phyloP scores from a whole-genome alignment of 2,797 vertebrate genomes.

The Gallirallus australis region DNA sequence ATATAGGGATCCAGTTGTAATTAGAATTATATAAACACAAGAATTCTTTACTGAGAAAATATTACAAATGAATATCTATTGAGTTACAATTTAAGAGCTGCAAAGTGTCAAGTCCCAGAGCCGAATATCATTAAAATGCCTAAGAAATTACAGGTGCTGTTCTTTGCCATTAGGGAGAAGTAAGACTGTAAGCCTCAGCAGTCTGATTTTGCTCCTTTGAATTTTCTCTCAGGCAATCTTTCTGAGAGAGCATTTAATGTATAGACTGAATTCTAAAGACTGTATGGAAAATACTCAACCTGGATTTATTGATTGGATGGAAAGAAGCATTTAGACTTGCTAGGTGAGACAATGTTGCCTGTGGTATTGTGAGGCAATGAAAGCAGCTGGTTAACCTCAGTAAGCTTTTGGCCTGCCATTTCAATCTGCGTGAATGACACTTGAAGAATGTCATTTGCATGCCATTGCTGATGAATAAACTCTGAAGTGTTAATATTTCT shows the following conservation, averaged over 20 bases:
- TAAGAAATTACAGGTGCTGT: not conserved
- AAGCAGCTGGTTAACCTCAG: not conserved
- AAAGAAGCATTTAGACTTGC: not conserved
- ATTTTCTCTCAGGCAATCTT: not conserved
- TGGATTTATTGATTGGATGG: not conserved
- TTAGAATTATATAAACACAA: not conserved
- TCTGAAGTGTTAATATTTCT: not conserved
- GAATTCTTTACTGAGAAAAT: not conserved
- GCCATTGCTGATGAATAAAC: not conserved
- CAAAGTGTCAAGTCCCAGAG: not conserved
- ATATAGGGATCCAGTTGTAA: not conserved
- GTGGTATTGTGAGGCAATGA: not conserved
- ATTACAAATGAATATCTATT: not conserved
- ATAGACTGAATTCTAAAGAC: not conserved
- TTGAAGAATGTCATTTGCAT: not conserved
- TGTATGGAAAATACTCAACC: not conserved
- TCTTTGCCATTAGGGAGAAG: not conserved
- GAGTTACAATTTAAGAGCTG: not conserved
- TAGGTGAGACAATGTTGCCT: rapidly evolving
- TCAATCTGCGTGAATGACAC: not conserved
- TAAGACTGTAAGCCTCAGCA: not conserved
- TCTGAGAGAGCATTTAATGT: not conserved
- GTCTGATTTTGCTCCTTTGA: not conserved
- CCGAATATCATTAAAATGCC: not conserved
- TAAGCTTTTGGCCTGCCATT: not conserved